phyloP scores from a whole-genome alignment of 2,888 invertebrate genomes.

The Cheilosia vulpina region DNA sequence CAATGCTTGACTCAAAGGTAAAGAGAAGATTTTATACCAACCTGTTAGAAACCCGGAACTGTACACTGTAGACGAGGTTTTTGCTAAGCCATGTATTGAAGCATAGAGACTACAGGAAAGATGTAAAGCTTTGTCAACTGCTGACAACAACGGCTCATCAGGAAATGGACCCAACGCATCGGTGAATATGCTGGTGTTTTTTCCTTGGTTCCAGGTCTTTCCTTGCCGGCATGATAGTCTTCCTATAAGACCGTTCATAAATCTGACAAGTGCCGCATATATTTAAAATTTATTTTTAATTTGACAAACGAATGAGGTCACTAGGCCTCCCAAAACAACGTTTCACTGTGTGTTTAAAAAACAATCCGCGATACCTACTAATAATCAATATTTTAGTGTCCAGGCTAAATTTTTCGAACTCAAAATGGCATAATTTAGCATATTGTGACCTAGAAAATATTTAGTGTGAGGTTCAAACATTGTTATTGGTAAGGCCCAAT shows the following conservation, averaged over 20 bases:
- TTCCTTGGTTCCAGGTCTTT: constrained; percentile 2
- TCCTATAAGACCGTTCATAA: constrained; percentile 10
- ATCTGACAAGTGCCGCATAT: neutral
- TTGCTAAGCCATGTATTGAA: neutral
- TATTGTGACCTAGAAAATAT: no score
- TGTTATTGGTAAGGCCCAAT: no score
- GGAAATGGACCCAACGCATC: constrained; percentile 79
- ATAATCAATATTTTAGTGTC: no score
- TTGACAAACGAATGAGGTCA: neutral
- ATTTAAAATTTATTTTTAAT: neutral
- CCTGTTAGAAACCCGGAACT: constrained; percentile 4
- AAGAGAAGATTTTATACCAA: neutral
- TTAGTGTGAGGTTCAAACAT: no score
- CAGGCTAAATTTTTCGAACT: no score
- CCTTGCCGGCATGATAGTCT: neutral
- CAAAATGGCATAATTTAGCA: no score
- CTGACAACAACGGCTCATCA: constrained; percentile 79
- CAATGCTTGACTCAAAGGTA: neutral
- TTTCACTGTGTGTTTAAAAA: no score
- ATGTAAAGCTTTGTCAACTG: constrained; percentile 78
- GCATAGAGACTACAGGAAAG: constrained; percentile 16
- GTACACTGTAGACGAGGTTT: neutral
- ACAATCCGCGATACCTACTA: no score
- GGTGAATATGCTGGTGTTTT: constrained; percentile 14
- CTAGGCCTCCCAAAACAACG: no score